Conservation (phyloP, 1,140 invertebrate genomes). For the Penaeus chinensis region DNA sequence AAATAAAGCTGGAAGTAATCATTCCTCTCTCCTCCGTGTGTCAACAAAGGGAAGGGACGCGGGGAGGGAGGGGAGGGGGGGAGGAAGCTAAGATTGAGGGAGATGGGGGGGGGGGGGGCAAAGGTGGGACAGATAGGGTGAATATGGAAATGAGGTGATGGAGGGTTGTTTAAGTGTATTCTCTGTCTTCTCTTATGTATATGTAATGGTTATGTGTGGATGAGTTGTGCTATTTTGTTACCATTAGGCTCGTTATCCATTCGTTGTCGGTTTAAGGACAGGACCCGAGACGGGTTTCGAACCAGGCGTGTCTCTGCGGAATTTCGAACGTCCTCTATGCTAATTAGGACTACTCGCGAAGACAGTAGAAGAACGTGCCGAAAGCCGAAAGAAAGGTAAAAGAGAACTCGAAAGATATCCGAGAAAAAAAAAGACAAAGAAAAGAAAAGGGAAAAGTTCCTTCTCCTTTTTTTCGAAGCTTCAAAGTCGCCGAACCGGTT, state of each 20-base stretch:
- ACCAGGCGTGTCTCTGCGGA: background rate
- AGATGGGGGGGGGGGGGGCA: too few species aligned
- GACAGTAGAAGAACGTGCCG: background rate
- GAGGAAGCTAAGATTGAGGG: too few species aligned
- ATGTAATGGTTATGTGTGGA: too few species aligned
- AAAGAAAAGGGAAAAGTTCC: background rate
- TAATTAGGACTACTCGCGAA: background rate
- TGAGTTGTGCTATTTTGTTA: too few species aligned
- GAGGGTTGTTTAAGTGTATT: too few species aligned
- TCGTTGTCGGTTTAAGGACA: background rate
- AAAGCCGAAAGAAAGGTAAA: background rate
- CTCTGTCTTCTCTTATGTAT: too few species aligned
- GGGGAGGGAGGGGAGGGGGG: background rate
- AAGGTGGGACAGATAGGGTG: too few species aligned
- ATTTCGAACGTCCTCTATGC: background rate
- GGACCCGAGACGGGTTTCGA: too few species aligned
- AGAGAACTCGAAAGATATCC: background rate
- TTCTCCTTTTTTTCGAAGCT: constrained; percentile 16
- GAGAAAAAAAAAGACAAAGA: background rate
- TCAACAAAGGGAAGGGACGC: background rate
- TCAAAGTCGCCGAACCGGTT: too few species aligned
- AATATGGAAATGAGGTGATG: too few species aligned
- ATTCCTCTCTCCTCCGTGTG: background rate
- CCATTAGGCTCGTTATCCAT: background rate
- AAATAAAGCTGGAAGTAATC: constrained; percentile 14